Conservation (phyloP, 2,113 vertebrate genomes). For the Cynoglossus semilaevis region DNA sequence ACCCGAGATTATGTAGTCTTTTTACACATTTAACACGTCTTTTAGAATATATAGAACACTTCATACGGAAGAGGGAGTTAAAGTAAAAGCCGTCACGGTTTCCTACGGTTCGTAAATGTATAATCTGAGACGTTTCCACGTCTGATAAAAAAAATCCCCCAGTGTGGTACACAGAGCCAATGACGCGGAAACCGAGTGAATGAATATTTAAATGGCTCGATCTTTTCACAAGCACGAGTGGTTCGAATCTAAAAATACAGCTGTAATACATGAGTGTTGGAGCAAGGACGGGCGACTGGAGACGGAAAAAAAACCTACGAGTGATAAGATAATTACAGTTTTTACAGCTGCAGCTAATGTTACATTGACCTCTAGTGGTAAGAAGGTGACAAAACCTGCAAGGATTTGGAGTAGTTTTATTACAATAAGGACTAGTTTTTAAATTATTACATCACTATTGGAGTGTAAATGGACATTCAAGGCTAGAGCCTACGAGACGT, state of each 20-base stretch:
- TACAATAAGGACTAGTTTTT: no score
- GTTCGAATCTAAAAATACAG: constrained; percentile 4
- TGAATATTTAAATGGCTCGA: not conserved
- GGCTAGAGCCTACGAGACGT: no score
- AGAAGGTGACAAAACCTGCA: no score
- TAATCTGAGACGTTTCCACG: not conserved
- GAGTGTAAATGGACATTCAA: no score
- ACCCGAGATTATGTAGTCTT: no score
- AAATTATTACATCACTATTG: no score
- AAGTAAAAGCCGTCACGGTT: not conserved
- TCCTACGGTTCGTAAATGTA: not conserved
- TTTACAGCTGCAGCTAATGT: no score
- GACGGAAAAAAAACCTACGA: not conserved
- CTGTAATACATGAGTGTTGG: no score
- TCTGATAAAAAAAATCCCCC: not conserved
- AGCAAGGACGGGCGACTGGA: not conserved
- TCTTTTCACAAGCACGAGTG: not conserved
- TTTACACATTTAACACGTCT: not conserved
- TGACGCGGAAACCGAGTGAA: not conserved
- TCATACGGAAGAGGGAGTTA: not conserved
- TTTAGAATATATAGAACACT: not conserved
- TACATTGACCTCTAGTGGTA: no score
- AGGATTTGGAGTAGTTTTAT: no score
- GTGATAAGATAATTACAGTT: no score
- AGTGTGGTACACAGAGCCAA: constrained; percentile 16